Conservation (phyloP, 2,888 invertebrate genomes). For the Oligia latruncula region DNA sequence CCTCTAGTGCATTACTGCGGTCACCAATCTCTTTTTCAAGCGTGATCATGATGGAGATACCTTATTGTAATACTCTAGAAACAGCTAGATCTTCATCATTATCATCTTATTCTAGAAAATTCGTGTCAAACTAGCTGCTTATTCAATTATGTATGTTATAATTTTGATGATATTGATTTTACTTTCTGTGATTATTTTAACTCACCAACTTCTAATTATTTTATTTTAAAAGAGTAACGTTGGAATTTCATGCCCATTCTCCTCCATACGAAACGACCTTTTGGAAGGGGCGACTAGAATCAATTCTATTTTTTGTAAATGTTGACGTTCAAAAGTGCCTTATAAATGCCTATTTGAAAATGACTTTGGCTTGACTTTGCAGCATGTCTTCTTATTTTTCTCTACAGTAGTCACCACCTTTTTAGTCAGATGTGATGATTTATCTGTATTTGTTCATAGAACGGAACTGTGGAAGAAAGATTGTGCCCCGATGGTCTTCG, state of each 20-base stretch:
- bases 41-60: not conserved
- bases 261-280: not conserved
- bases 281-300: not conserved
- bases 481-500: conserved; percentile 95
- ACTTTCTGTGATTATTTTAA: not conserved
- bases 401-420: not conserved
- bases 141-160: too few species aligned
- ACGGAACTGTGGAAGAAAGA: conserved; percentile 94
- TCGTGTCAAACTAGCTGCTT: too few species aligned
- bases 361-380: not conserved
- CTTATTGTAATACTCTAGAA: not conserved
- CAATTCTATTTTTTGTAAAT: not conserved
- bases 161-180: not conserved
- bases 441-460: conserved; percentile 74
- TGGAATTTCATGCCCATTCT: too few species aligned
- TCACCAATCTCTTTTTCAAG: conserved; percentile 1
- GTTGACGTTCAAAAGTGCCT: too few species aligned
- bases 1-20: not conserved
- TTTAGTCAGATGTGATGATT: not conserved
- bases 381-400: not conserved
- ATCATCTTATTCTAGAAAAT: not conserved
- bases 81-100: not conserved
- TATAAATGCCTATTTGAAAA: too few species aligned
- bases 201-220: not conserved
- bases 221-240: too few species aligned